These are phyloP conservation scores for Euplagia quadripunctaria DNA, from an alignment of 2,888 invertebrate species.

Conservation along the genomic window DNA sequence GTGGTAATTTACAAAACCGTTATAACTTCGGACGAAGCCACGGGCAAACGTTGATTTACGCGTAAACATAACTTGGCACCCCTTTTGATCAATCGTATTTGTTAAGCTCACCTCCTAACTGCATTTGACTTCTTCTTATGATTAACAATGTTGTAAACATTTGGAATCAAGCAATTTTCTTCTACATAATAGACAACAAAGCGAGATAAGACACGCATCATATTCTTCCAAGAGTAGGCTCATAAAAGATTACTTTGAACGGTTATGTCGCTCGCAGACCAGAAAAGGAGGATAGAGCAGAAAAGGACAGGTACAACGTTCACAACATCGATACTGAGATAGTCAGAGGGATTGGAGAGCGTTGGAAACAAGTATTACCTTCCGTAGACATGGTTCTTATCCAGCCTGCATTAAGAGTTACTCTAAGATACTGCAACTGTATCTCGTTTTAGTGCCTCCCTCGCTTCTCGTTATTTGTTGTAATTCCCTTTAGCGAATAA, in stretches of 20 bases:
- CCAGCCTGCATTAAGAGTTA: constrained; percentile 24
- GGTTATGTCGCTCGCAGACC: constrained; percentile 27
- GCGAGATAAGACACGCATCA: constrained; percentile 45
- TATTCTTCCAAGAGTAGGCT: constrained; percentile 39
- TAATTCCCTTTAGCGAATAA: constrained; percentile 50
- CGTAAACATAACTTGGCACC: background rate
- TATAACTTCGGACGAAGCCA: background rate
- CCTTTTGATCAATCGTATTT: too few relatives aligned
- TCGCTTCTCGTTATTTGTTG: constrained; percentile 48
- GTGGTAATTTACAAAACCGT: background rate
- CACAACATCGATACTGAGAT: constrained; percentile 48
- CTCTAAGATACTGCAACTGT: constrained; percentile 26
- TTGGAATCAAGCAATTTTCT: background rate
- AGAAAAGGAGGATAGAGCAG: constrained; percentile 45
- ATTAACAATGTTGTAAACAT: background rate
- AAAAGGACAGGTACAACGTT: constrained; percentile 51
- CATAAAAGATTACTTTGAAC: constrained; percentile 45
- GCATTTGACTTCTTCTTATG: background rate
- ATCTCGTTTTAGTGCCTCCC: constrained; percentile 24
- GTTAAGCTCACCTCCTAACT: background rate
- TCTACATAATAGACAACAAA: constrained; percentile 21
- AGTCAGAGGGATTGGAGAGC: constrained; percentile 42
- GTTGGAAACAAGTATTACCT: constrained; percentile 25
- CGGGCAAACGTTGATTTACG: background rate
- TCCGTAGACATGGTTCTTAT: constrained; percentile 32